These are phyloP conservation scores for Anaspis maculata DNA, from an alignment of 2,888 invertebrate species.

Conservation along the genomic window DNA sequence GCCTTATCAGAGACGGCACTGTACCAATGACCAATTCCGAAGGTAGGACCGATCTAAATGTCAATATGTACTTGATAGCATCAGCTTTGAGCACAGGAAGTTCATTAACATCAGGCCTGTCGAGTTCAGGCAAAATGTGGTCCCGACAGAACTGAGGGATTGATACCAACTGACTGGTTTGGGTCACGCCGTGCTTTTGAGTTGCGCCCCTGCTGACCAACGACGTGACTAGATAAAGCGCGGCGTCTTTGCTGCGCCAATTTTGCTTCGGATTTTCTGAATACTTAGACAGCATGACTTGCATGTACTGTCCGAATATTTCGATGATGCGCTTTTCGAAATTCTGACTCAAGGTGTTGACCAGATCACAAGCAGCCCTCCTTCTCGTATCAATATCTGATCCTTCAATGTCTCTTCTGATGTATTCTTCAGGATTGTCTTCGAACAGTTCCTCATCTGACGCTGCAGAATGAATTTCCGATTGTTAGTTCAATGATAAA, in stretches of 20 bases:
- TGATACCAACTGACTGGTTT: conserved; percentile 83
- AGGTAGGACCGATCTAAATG: conserved; percentile 85
- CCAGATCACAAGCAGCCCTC: conserved; percentile 94
- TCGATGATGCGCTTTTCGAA: conserved; percentile 83
- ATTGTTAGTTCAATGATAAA: neutral
- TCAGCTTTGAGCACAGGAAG: conserved; percentile 92
- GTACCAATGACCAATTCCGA: conserved; percentile 65
- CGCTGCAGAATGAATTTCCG: too few relatives aligned
- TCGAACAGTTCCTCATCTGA: conserved; percentile 96
- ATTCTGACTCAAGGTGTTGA: conserved; percentile 79
- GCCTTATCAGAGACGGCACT: conserved; percentile 70
- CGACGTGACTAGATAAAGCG: conserved; percentile 92
- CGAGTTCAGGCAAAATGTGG: conserved; percentile 81
- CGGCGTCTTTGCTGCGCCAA: conserved; percentile 95
- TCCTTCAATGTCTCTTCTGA: conserved; percentile 93
- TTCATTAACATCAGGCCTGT: conserved; percentile 65
- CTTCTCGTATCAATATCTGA: conserved; percentile 95
- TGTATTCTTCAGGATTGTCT: conserved; percentile 97
- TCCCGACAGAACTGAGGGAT: conserved; percentile 80
- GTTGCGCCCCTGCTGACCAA: conserved; percentile 86
- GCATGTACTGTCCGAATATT: conserved; percentile 80
- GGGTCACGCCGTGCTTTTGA: conserved; percentile 83
- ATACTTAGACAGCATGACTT: conserved; percentile 75
- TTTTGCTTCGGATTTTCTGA: conserved; percentile 62
- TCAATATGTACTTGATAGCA: conserved; percentile 92